Conservation (phyloP, 2,113 vertebrate genomes). For the Embiotoca jacksoni region DNA sequence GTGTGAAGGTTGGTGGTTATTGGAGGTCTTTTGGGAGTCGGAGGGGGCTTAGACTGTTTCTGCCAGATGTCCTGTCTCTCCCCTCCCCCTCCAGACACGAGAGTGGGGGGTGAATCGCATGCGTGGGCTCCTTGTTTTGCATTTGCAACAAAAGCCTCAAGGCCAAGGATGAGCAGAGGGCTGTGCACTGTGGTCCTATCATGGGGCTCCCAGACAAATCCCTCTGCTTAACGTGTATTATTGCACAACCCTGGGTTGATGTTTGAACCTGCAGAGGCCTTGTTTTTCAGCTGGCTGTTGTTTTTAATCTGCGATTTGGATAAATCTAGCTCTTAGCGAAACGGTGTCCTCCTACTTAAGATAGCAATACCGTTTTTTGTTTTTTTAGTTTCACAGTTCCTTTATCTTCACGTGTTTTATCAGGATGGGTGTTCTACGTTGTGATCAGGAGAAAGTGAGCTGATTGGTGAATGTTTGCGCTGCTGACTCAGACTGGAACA, state of each 20-base stretch:
- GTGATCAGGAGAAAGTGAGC: conserved; percentile 44
- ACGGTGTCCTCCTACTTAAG: background rate
- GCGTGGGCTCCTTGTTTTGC: conserved; percentile 54
- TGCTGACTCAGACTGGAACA: conserved; percentile 75
- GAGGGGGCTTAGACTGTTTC: conserved; percentile 63
- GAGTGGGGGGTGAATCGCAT: conserved; percentile 12
- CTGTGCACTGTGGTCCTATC: background rate
- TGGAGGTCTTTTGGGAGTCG: conserved; percentile 59
- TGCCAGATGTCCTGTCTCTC: conserved; percentile 83
- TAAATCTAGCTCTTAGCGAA: background rate
- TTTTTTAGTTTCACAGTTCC: background rate
- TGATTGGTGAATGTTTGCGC: conserved; percentile 37
- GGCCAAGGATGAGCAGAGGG: conserved; percentile 16
- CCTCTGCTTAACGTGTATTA: background rate
- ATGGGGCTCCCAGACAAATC: background rate
- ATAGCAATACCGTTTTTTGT: background rate
- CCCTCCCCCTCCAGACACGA: conserved; percentile 68
- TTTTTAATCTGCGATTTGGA: conserved; percentile 34
- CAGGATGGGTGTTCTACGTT: conserved; percentile 21
- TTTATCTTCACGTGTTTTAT: conserved; percentile 8
- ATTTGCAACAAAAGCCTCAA: conserved; percentile 68
- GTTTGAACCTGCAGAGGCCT: conserved; percentile 37
- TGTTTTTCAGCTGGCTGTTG: conserved; percentile 11
- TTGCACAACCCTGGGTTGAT: conserved; percentile 52
- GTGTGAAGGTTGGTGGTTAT: conserved; percentile 30